These are phyloP conservation scores for Pseudoatta argentina DNA, from an alignment of 1,140 invertebrate species.

Conservation along the genomic window DNA sequence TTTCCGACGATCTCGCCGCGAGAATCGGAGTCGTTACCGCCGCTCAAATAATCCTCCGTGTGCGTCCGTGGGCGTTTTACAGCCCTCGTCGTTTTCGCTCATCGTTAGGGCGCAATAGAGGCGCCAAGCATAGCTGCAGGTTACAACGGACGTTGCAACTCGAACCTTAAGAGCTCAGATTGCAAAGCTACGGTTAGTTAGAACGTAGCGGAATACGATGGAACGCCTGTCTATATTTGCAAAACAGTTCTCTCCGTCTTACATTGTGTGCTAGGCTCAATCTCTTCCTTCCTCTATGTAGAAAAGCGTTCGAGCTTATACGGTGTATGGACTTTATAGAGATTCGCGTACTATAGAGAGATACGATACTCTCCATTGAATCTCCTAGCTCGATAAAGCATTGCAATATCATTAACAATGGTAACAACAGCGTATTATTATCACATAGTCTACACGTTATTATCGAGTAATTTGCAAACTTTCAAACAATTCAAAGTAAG, in stretches of 20 bases:
- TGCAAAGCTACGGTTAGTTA: conserved; percentile 65
- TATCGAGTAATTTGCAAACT: neutral
- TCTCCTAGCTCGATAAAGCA: neutral
- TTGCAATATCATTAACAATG: neutral
- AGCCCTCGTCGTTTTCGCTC: conserved; percentile 49
- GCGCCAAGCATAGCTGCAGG: conserved; percentile 36
- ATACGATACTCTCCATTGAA: neutral
- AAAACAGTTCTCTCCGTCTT: conserved; percentile 25
- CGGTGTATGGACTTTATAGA: neutral
- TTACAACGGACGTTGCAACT: conserved; percentile 62
- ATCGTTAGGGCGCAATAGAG: conserved; percentile 37
- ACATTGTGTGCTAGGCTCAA: neutral
- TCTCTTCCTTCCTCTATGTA: neutral
- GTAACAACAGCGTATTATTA: neutral
- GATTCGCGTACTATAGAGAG: neutral
- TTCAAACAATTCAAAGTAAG: conserved; percentile 20
- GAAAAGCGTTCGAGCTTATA: neutral
- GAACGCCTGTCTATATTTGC: neutral
- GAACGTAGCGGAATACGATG: conserved; percentile 48
- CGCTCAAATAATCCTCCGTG: conserved; percentile 63
- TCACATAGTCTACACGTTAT: neutral
- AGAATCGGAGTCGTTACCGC: conserved; percentile 52
- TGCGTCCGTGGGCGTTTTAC: conserved; percentile 55
- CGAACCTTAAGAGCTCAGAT: conserved; percentile 60
- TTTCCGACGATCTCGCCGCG: conserved; percentile 47